These are phyloP conservation scores for Nyctalus aviator DNA, from an alignment of 2,797 vertebrate species.

Conservation along the genomic window DNA sequence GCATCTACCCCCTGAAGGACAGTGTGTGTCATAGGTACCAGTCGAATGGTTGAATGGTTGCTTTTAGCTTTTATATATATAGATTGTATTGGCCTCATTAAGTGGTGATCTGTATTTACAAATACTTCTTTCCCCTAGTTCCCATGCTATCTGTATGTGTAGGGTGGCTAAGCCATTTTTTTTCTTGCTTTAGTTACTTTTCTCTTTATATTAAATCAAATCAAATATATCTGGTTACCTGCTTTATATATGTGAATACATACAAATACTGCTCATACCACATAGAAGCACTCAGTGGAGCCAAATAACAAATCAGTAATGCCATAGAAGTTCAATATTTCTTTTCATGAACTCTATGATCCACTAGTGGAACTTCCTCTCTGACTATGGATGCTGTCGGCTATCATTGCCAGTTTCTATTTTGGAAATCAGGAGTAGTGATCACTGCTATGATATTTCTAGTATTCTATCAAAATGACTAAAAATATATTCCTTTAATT, in stretches of 20 bases:
- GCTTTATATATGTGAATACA: neutral
- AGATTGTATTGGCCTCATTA: neutral
- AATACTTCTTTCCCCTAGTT: neutral
- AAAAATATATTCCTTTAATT: neutral
- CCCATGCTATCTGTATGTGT: neutral
- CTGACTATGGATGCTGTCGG: neutral
- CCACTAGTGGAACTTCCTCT: neutral
- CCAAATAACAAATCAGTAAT: neutral
- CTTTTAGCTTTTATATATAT: neutral
- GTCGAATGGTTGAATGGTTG: no score
- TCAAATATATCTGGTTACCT: neutral
- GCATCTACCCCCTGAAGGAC: no score
- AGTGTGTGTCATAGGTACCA: no score
- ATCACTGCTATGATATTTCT: neutral
- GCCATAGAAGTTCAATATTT: neutral
- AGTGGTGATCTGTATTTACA: neutral
- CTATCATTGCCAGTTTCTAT: neutral
- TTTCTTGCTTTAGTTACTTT: neutral
- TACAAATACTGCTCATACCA: neutral
- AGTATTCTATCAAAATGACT: neutral
- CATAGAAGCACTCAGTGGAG: neutral
- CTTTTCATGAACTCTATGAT: neutral
- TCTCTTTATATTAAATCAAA: constrained; percentile 31
- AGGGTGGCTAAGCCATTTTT: neutral
- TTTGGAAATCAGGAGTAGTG: neutral